These are phyloP conservation scores for Oreonectes daqikongensis DNA, from an alignment of 2,797 vertebrate species.

Conservation along the genomic window DNA sequence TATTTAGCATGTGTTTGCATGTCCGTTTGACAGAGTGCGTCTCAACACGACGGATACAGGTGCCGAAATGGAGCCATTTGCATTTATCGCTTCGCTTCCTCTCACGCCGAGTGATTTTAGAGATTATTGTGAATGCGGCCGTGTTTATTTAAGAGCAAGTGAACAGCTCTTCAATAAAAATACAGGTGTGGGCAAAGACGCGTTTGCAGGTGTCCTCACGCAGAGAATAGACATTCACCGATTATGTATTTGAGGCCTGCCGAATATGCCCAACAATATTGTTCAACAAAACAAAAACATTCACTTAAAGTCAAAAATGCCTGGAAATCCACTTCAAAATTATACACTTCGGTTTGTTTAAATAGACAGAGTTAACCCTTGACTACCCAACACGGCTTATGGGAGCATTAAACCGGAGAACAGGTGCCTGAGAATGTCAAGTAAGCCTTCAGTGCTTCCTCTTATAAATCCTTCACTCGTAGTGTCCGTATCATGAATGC, in stretches of 20 bases:
- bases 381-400: background rate
- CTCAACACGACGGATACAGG: slow-evolving; percentile 4
- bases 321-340: background rate
- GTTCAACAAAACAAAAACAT: background rate
- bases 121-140: slow-evolving; percentile 5
- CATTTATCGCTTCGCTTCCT: slow-evolving; percentile 30
- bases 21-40: slow-evolving; percentile 16
- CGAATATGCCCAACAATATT: background rate
- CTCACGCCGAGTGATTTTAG: background rate
- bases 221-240: background rate
- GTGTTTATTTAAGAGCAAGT: slow-evolving; percentile 44
- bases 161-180: slow-evolving; percentile 33
- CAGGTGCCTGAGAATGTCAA: slow-evolving; percentile 28
- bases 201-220: slow-evolving; percentile 29
- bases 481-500: slow-evolving; percentile 32
- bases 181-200: slow-evolving; percentile 18
- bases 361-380: slow-evolving; percentile 7
- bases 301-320: background rate
- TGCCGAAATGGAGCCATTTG: slow-evolving; percentile 32
- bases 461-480: slow-evolving; percentile 14
- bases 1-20: slow-evolving; percentile 29
- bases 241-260: background rate
- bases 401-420: slow-evolving; percentile 11
- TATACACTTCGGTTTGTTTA: slow-evolving; percentile 1
- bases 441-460: slow-evolving; percentile 18